Percentiles rank a stretch among this genome's conserved stretches.
Evolutionary conservation across 2,113 vertebrate species (phyloP).

Genomic region (Nematolebias whitei): DNA sequence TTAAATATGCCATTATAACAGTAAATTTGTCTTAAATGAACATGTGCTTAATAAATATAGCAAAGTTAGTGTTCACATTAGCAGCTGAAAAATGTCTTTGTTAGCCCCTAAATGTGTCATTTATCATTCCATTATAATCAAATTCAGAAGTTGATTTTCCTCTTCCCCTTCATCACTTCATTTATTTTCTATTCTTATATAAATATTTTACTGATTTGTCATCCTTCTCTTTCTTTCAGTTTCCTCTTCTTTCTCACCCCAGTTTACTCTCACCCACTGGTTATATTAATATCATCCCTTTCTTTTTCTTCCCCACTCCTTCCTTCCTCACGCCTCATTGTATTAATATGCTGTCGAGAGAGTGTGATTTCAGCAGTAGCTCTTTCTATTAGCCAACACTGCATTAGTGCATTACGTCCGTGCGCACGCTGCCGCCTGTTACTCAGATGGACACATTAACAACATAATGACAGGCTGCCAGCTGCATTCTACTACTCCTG

Average conservation of each 20-base stretch:
- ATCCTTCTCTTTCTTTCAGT: conserved; percentile 10
- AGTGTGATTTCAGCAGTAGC: conserved; percentile 46
- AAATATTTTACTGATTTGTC: conserved; percentile 31
- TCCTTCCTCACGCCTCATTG: conserved; percentile 38
- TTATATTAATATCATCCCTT: conserved; percentile 31
- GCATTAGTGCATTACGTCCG: conserved; percentile 52
- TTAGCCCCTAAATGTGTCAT: background rate
- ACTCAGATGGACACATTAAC: conserved; percentile 39
- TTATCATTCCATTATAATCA: conserved; percentile 9
- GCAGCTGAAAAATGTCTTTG: background rate
- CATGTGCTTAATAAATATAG: conserved; percentile 4
- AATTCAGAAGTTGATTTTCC: conserved; percentile 1
- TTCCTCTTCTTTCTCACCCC: background rate
- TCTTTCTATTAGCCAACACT: conserved; percentile 51
- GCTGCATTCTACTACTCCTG: conserved; percentile 18
- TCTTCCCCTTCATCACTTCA: background rate
- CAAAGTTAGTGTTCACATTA: background rate
- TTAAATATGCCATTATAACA: too few relatives aligned
- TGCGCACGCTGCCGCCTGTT: conserved; percentile 31
- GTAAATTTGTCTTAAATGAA: background rate
- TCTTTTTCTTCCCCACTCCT: background rate
- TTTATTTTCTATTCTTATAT: background rate
- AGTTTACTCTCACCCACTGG: conserved; percentile 25
- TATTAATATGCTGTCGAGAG: conserved; percentile 55
- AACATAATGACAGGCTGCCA: conserved; percentile 30